A percentile compares a stretch with the other conserved stretches of the same genome.
phyloP scores from a whole-genome alignment of 2,888 invertebrate species.

The Mesodorylaimus sp. region DNA sequence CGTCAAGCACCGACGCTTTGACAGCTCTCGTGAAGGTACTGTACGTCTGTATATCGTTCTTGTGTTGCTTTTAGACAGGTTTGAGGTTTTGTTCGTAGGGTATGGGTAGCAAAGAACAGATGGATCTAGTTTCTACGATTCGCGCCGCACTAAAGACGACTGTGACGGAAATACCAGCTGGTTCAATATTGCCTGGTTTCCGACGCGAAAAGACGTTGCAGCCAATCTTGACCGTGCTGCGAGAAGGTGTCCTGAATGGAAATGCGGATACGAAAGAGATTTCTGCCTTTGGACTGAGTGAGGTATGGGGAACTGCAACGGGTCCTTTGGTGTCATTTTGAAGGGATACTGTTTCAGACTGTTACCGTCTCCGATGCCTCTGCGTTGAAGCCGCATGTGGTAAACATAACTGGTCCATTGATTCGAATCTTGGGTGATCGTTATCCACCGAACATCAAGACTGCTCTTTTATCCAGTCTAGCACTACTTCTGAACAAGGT shows the following conservation, averaged over 20 bases:
- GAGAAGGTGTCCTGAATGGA: constrained; percentile 87
- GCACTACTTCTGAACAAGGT: constrained; percentile 77
- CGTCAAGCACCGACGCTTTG: constrained; percentile 76
- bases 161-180: too few species aligned
- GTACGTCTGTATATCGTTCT: neutral
- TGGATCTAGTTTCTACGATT: constrained; percentile 12
- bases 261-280: constrained; percentile 84
- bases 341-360: too few species aligned
- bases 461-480: constrained; percentile 80
- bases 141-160: too few species aligned
- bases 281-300: constrained; percentile 71
- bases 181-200: neutral
- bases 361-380: constrained; percentile 52
- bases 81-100: neutral
- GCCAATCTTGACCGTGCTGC: constrained; percentile 77
- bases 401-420: constrained; percentile 88
- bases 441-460: constrained; percentile 79
- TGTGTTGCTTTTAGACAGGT: neutral
- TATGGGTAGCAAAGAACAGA: constrained; percentile 8
- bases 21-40: constrained; percentile 60
- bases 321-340: too few species aligned
- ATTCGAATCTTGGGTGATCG: constrained; percentile 79
- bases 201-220: constrained; percentile 49
- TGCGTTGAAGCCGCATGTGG: constrained; percentile 80
- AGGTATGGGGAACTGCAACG: too few species aligned